These are phyloP conservation scores for Dascillus cervinus DNA, from an alignment of 2,888 invertebrate genomes.

Conservation along the genomic window DNA sequence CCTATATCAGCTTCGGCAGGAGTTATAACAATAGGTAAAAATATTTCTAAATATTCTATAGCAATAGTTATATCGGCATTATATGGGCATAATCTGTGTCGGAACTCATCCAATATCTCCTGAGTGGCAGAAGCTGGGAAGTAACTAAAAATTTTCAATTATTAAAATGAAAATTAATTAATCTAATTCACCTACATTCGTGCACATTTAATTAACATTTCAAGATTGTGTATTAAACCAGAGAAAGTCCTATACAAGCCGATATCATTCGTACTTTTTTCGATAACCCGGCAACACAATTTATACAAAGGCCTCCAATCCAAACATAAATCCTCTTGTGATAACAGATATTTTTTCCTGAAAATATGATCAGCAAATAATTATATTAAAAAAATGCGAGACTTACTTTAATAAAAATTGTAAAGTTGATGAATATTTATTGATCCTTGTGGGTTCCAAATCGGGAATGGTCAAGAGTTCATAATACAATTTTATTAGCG, in stretches of 20 bases:
- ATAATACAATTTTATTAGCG: slow-evolving; percentile 69
- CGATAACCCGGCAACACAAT: slow-evolving; percentile 52
- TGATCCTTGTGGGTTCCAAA: slow-evolving; percentile 66
- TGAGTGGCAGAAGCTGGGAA: slow-evolving; percentile 67
- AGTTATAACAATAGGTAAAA: slow-evolving; percentile 66
- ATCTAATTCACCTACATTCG: slow-evolving; percentile 30
- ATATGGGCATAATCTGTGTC: slow-evolving; percentile 74
- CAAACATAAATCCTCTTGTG: slow-evolving; percentile 70
- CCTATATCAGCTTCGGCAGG: slow-evolving; percentile 56
- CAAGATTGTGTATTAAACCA: slow-evolving; percentile 29
- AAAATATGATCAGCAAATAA: too few relatives aligned
- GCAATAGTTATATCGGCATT: slow-evolving; percentile 44
- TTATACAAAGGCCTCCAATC: slow-evolving; percentile 83
- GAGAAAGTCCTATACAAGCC: slow-evolving; percentile 50
- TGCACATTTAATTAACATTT: slow-evolving; percentile 30
- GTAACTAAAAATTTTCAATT: slow-evolving; percentile 46
- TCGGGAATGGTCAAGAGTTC: slow-evolving; percentile 70
- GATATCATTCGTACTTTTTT: slow-evolving; percentile 47
- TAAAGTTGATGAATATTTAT: slow-evolving; percentile 63
- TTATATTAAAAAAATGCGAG: too few relatives aligned
- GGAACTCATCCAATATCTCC: slow-evolving; percentile 78
- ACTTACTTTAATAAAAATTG: slow-evolving; percentile 69
- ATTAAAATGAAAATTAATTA: slow-evolving; percentile 10
- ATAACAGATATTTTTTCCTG: slow-evolving; percentile 70
- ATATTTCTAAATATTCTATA: slow-evolving; percentile 60